Conservation (phyloP, 2,113 vertebrate genomes). For the Manacus vitellinus region DNA sequence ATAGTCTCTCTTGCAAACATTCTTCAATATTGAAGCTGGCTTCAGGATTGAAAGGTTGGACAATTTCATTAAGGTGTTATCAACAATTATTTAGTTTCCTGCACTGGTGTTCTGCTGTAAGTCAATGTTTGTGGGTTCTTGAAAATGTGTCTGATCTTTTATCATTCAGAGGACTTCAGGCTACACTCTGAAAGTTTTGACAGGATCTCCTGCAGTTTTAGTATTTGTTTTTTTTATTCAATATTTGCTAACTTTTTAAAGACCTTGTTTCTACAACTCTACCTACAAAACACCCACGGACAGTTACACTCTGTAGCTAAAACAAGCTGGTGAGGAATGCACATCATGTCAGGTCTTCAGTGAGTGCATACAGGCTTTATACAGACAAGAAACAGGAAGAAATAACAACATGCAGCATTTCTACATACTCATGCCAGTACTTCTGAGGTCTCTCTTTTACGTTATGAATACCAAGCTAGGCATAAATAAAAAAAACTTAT, state of each 20-base stretch:
- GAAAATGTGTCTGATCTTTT: background rate
- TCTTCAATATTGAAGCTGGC: background rate
- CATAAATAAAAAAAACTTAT: conserved; percentile 42
- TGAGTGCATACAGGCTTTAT: background rate
- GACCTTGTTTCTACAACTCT: background rate
- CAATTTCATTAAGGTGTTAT: background rate
- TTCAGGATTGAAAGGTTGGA: background rate
- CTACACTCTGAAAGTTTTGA: background rate
- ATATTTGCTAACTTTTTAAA: background rate
- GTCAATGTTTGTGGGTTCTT: background rate
- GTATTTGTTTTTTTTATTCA: background rate
- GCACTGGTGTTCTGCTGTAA: background rate
- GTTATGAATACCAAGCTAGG: background rate
- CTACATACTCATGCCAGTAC: background rate
- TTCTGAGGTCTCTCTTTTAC: background rate
- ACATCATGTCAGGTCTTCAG: fast-evolving
- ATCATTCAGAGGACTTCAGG: background rate
- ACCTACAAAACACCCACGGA: background rate
- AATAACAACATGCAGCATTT: background rate
- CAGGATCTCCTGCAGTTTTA: background rate
- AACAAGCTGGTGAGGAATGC: background rate
- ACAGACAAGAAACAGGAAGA: background rate
- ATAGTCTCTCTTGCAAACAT: fast-evolving
- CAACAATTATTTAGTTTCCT: background rate
- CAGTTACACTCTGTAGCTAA: background rate